These are phyloP conservation scores for Mycalesis mineus DNA, from an alignment of 2,888 invertebrate genomes.

Conservation along the genomic window DNA sequence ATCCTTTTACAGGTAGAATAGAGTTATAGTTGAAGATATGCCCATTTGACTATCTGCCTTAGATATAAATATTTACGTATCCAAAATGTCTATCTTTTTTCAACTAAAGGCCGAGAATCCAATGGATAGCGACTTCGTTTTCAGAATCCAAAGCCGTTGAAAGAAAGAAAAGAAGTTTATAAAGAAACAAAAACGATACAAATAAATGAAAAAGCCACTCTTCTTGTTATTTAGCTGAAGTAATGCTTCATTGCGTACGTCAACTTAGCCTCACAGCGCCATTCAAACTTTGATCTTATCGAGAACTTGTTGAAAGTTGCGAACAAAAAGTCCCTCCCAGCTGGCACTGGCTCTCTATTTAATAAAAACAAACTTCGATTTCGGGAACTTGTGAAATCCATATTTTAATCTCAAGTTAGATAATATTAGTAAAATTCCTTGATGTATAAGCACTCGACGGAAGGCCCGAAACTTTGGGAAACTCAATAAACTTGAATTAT, in stretches of 20 bases:
- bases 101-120: too few relatives aligned
- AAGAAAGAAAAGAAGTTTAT: too few relatives aligned
- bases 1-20: too few relatives aligned
- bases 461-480: slow-evolving; percentile 55
- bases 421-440: slow-evolving; percentile 36
- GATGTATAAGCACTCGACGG: slow-evolving; percentile 30
- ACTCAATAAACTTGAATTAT: slow-evolving; percentile 72
- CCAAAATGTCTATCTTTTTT: too few relatives aligned
- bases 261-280: not conserved
- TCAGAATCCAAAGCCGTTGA: too few relatives aligned
- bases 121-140: too few relatives aligned
- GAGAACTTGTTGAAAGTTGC: not conserved
- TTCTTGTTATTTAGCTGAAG: not conserved
- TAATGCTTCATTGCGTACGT: slow-evolving; percentile 4
- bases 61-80: too few relatives aligned
- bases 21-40: too few relatives aligned
- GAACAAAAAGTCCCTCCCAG: slow-evolving; percentile 1
- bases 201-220: not conserved
- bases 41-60: too few relatives aligned
- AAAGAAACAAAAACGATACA: not conserved
- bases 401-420: slow-evolving; percentile 35
- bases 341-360: slow-evolving; percentile 18
- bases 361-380: slow-evolving; percentile 24
- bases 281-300: slow-evolving; percentile 3
- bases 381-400: slow-evolving; percentile 22